Percentiles rank a stretch among this genome's conserved stretches.
Evolutionary conservation across 2,113 vertebrate species (phyloP).

Genomic region (Tupaia chinensis): DNA sequence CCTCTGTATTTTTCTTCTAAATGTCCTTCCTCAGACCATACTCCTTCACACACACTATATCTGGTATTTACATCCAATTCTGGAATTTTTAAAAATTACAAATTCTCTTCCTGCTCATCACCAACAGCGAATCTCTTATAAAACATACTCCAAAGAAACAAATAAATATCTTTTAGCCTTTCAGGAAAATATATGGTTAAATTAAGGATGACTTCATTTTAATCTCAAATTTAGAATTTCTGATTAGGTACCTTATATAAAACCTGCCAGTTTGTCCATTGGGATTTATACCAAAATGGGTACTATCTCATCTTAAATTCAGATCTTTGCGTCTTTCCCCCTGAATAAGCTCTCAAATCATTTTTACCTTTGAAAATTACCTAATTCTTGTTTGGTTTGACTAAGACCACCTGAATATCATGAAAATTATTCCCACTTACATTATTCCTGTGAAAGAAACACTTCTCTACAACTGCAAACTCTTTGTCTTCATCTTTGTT

Average conservation of each 20-base stretch:
- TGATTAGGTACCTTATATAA: constrained; percentile 1
- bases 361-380: constrained; percentile 43
- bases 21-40: no score
- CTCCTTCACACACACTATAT: no score
- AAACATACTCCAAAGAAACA: background rate
- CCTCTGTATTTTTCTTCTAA: no score
- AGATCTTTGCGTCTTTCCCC: background rate
- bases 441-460: background rate
- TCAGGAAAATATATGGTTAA: background rate
- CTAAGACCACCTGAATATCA: constrained; percentile 12
- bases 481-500: constrained; percentile 1
- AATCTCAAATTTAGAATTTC: constrained; percentile 58
- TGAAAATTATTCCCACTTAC: constrained; percentile 1
- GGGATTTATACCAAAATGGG: background rate
- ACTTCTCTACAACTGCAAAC: background rate
- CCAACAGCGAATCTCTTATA: background rate
- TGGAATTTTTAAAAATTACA: background rate
- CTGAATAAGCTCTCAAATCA: background rate
- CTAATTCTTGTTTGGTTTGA: background rate
- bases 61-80: background rate
- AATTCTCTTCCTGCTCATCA: background rate
- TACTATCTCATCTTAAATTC: constrained; percentile 28
- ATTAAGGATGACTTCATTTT: constrained; percentile 12
- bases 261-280: background rate
- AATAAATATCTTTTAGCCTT: background rate